Evolutionary conservation across 30 jellyfish, hydroid and myxozoan species (phyloP).

Genomic region (Rhopilema esculentum): DNA sequence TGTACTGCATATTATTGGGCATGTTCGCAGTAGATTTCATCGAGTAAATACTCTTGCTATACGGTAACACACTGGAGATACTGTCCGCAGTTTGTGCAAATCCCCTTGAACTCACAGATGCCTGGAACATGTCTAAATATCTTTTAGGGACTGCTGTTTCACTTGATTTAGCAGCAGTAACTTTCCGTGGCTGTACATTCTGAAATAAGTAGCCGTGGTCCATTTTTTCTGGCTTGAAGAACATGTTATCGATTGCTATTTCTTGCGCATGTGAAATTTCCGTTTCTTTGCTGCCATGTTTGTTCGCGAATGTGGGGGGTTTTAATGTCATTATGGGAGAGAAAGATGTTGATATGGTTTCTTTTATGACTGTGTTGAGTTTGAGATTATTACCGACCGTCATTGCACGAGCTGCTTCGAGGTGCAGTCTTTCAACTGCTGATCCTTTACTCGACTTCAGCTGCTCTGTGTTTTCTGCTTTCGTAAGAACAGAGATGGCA

Average conservation of each 20-base stretch:
- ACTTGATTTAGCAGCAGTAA: background rate
- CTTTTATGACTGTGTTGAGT: background rate
- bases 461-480: background rate
- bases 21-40: background rate
- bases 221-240: slow-evolving; percentile 21
- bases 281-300: background rate
- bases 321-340: background rate
- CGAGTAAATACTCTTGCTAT: background rate
- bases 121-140: background rate
- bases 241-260: slow-evolving; percentile 8
- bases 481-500: no score
- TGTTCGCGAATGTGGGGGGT: background rate
- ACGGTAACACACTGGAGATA: background rate
- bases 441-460: background rate
- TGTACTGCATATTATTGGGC: background rate
- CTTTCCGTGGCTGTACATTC: background rate
- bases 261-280: slow-evolving; percentile 15
- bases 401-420: background rate
- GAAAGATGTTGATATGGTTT: background rate
- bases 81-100: background rate
- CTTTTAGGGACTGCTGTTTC: background rate
- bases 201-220: background rate
- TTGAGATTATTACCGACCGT: background rate
- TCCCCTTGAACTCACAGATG: background rate
- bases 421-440: background rate